These are phyloP conservation scores for Falco punctatus DNA, from an alignment of 2,113 vertebrate genomes.

Conservation along the genomic window DNA sequence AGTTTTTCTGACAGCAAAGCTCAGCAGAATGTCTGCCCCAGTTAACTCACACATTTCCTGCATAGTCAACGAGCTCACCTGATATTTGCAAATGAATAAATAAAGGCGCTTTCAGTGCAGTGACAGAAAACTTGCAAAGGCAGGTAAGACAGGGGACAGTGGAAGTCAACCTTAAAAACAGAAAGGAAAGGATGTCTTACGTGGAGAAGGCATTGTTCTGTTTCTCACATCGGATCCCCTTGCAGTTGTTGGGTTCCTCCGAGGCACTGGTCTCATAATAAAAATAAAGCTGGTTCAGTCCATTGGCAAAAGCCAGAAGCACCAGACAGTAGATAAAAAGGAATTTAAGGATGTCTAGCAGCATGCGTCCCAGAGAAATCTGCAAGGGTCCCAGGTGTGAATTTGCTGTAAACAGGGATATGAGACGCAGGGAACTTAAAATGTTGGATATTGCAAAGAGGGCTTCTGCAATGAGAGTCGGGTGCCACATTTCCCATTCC, in stretches of 20 bases:
- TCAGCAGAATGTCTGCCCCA: conserved; percentile 20
- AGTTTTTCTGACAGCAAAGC: background rate
- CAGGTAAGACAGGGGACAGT: background rate
- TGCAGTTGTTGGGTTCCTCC: conserved; percentile 96
- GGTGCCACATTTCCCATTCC: conserved; percentile 99
- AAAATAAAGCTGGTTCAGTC: conserved; percentile 97
- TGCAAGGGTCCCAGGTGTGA: conserved; percentile 97
- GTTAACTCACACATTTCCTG: background rate
- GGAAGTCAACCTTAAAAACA: background rate
- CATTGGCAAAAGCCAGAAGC: conserved; percentile 94
- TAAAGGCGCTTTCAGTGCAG: background rate
- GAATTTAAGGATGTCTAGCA: conserved; percentile 99
- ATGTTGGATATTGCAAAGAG: conserved; percentile 99
- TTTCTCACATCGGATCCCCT: conserved; percentile 95
- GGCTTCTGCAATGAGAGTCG: conserved; percentile 95
- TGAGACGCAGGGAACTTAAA: conserved; percentile 96
- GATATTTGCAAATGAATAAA: background rate
- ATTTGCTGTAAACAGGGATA: conserved; percentile 98
- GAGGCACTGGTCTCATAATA: conserved; percentile 96
- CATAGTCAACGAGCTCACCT: background rate
- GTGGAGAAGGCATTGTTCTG: conserved; percentile 99
- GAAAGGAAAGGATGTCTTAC: conserved; percentile 77
- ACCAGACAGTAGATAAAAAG: conserved; percentile 99
- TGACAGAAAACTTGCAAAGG: background rate
- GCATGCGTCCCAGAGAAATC: conserved; percentile 97